Percentiles rank a stretch among this genome's conserved stretches.
These are phyloP conservation scores for Ectropis grisescens DNA, from an alignment of 1,140 invertebrate species.

Conservation along the genomic window DNA sequence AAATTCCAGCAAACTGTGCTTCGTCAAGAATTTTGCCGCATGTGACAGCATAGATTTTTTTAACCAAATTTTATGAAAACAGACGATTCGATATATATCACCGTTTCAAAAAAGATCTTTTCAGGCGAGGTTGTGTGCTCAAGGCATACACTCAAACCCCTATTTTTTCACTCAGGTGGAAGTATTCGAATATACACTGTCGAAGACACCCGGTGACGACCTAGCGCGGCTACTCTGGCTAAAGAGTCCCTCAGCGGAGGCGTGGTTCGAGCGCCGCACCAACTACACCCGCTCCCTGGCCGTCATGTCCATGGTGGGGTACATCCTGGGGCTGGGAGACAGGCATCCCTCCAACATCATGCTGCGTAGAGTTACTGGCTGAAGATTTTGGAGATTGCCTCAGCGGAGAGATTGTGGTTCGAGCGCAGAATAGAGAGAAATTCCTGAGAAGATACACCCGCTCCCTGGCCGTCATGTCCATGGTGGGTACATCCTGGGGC, in stretches of 20 bases:
- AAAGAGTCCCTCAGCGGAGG: conserved; percentile 97
- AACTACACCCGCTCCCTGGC: conserved; percentile 98
- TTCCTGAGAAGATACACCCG: conserved; percentile 99
- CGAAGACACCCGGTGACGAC: conserved; percentile 96
- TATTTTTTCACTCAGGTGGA: no score
- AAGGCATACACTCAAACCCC: no score
- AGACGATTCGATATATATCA: no score
- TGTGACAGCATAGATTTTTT: no score
- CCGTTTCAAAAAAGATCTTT: no score
- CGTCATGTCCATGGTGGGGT: conserved; percentile 99
- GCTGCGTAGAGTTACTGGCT: conserved; percentile 68
- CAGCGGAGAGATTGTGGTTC: no score
- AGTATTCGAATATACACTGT: conserved; percentile 97
- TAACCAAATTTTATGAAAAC: no score
- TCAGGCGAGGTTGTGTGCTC: no score
- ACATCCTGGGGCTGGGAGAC: conserved; percentile 85
- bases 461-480: conserved; percentile 99
- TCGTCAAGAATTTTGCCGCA: no score
- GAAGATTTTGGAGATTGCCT: background rate
- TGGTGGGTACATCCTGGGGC: conserved; percentile 91
- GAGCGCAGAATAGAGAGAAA: conserved; percentile 86
- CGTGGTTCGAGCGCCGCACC: conserved; percentile 98
- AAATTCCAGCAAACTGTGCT: no score
- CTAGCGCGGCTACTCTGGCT: conserved; percentile 95
- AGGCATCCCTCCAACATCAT: conserved; percentile 99